A percentile compares a stretch with the other conserved stretches of the same genome.
Evolutionary conservation across 2,113 vertebrate genomes (phyloP).

Genomic region (Marmota flaviventris): DNA sequence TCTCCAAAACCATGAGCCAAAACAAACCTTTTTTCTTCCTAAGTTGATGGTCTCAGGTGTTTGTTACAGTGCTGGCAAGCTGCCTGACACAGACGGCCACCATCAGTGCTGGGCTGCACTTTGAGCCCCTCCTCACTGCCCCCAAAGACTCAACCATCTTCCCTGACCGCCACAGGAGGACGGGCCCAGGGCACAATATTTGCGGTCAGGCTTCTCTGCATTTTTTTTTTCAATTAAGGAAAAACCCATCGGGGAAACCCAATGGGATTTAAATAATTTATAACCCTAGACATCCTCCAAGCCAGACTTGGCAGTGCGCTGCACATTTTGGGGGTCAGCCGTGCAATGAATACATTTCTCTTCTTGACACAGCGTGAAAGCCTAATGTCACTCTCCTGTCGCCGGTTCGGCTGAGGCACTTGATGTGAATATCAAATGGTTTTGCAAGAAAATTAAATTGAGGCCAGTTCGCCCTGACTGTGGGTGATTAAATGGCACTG

Average conservation of each 20-base stretch:
- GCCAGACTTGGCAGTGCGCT: conserved; percentile 61
- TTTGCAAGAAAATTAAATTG: background rate
- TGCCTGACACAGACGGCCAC: too few relatives aligned
- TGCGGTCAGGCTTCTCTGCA: conserved; percentile 81
- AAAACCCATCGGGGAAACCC: conserved; percentile 71
- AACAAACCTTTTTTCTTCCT: too few relatives aligned
- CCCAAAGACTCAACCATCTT: conserved; percentile 49
- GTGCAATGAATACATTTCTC: conserved; percentile 50
- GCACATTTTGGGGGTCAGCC: conserved; percentile 53
- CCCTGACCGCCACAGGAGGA: conserved; percentile 60
- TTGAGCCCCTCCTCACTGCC: conserved; percentile 17
- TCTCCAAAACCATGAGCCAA: too few relatives aligned
- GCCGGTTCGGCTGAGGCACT: background rate
- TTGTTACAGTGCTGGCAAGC: too few relatives aligned
- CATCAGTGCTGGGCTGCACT: too few relatives aligned
- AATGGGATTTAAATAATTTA: conserved; percentile 74
- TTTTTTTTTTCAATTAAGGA: conserved; percentile 80
- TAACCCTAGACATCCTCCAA: conserved; percentile 41
- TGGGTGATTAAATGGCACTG: background rate
- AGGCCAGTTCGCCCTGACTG: background rate
- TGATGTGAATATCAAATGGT: background rate
- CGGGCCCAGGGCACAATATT: conserved; percentile 45
- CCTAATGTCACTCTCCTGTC: background rate
- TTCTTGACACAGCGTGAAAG: conserved; percentile 12
- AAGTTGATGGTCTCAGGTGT: too few relatives aligned